Conservation (phyloP, 2,113 vertebrate species). For the Vidua macroura region DNA sequence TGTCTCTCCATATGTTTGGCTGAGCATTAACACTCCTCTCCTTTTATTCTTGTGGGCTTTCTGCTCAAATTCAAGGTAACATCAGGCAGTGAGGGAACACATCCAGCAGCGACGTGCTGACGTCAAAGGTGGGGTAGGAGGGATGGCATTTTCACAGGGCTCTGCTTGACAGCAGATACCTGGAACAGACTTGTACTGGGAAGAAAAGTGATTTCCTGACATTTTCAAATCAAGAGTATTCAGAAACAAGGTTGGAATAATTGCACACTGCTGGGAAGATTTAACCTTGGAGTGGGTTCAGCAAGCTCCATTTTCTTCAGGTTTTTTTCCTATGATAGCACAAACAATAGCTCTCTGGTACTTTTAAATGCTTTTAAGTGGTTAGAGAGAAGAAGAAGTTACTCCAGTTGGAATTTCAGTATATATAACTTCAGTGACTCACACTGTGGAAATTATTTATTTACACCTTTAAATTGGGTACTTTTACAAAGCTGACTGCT, state of each 20-base stretch:
- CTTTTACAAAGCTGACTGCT: not conserved
- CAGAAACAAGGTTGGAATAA: not conserved
- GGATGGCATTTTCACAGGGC: not conserved
- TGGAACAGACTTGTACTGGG: not conserved
- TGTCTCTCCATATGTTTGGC: not conserved
- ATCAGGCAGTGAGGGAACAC: not conserved
- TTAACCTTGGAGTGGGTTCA: not conserved
- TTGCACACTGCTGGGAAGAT: not conserved
- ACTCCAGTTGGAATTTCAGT: not conserved
- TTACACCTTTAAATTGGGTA: not conserved
- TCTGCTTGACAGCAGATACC: not conserved
- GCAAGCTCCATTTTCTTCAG: not conserved
- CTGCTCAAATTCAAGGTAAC: not conserved
- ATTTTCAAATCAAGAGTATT: constrained; percentile 11
- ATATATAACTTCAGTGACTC: not conserved
- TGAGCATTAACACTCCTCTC: not conserved
- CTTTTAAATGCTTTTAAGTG: not conserved
- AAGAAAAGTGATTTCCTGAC: not conserved
- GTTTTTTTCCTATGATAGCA: not conserved
- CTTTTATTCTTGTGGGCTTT: not conserved
- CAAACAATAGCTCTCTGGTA: not conserved
- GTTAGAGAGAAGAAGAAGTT: not conserved
- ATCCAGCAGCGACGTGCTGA: not conserved
- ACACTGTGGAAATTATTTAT: not conserved
- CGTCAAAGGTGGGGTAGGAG: not conserved